phyloP scores from a whole-genome alignment of 2,888 invertebrate species.

The Pristionchus maxplancki region DNA sequence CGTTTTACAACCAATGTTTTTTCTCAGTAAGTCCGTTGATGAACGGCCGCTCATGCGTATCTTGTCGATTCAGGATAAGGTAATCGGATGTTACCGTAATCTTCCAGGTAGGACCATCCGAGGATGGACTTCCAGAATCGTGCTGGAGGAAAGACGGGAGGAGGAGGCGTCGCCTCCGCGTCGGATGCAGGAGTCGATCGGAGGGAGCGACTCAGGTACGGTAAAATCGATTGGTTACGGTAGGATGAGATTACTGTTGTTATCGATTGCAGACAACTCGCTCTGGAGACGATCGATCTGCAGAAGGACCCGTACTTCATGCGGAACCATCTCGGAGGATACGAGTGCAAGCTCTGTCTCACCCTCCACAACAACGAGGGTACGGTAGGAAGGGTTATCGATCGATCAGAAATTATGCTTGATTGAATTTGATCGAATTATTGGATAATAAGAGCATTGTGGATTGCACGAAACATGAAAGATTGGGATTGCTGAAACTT shows the following conservation, averaged over 20 bases:
- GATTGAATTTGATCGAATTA: neutral
- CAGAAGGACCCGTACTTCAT: constrained; percentile 99
- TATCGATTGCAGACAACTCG: constrained; percentile 87
- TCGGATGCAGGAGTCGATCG: constrained; percentile 98
- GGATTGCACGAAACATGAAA: neutral
- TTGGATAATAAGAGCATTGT: neutral
- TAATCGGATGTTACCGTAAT: neutral
- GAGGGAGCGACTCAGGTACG: constrained; percentile 62
- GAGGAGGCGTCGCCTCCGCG: constrained; percentile 98
- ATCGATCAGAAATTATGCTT: neutral
- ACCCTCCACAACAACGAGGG: constrained; percentile 95
- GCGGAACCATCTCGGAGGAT: constrained; percentile 98
- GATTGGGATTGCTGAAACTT: too few species aligned
- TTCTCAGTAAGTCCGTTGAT: neutral
- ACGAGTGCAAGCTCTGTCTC: constrained; percentile 98
- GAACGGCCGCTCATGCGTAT: constrained; percentile 6
- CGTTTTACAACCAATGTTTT: neutral
- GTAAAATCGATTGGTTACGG: neutral
- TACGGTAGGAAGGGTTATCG: constrained; percentile 21
- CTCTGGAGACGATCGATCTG: constrained; percentile 97
- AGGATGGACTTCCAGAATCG: constrained; percentile 98
- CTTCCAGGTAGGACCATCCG: neutral
- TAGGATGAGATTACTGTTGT: constrained; percentile 1
- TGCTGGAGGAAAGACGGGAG: constrained; percentile 98
- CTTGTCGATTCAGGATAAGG: neutral